phyloP scores from a whole-genome alignment of 2,888 invertebrate species.

The Acronicta leporina region DNA sequence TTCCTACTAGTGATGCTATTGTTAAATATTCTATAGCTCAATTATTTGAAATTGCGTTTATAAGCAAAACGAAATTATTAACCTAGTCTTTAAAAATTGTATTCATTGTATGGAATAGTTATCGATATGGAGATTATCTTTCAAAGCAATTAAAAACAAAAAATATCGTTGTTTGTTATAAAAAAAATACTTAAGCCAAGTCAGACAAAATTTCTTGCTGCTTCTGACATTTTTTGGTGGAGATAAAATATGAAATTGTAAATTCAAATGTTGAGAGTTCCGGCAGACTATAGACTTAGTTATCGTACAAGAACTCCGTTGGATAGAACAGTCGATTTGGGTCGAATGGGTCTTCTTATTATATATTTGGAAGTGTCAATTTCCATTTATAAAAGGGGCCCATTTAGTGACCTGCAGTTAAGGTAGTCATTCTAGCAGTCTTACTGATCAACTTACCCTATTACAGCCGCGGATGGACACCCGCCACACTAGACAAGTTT shows the following conservation, averaged over 20 bases:
- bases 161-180: not conserved
- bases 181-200: not conserved
- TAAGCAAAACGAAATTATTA: slow-evolving; percentile 46
- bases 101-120: slow-evolving; percentile 57
- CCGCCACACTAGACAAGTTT: too few species aligned
- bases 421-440: too few species aligned
- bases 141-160: slow-evolving; percentile 2
- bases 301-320: too few species aligned
- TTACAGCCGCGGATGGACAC: too few species aligned
- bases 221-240: slow-evolving; percentile 15
- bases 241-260: slow-evolving; percentile 43
- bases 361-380: too few species aligned
- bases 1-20: not conserved
- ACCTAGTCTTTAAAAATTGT: slow-evolving; percentile 59
- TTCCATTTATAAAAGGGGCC: too few species aligned
- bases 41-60: slow-evolving; percentile 41
- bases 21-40: slow-evolving; percentile 29
- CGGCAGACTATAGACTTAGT: too few species aligned
- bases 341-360: too few species aligned
- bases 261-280: slow-evolving; percentile 17
- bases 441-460: too few species aligned
- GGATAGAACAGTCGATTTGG: too few species aligned
- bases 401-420: too few species aligned
- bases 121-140: slow-evolving; percentile 10
- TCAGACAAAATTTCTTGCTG: slow-evolving; percentile 40